Conservation (phyloP, 2,113 vertebrate genomes). For the Neogobius melanostomus region DNA sequence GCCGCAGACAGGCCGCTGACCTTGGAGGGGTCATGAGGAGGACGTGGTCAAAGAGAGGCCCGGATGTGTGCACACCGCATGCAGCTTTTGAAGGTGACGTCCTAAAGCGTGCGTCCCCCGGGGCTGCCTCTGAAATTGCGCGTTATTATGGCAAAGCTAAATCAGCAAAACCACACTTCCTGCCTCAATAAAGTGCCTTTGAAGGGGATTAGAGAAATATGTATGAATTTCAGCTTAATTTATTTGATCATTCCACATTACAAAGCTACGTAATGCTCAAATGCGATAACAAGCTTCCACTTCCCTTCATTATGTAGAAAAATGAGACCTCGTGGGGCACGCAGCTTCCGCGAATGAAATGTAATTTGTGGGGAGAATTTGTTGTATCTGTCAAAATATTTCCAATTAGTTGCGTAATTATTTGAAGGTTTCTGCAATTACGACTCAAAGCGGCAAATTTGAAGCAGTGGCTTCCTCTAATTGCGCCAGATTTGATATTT, state of each 20-base stretch:
- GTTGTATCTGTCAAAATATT: slow-evolving; percentile 99
- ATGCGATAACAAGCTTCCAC: slow-evolving; percentile 98
- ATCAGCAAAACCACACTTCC: slow-evolving; percentile 75
- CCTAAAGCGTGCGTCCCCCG: slow-evolving; percentile 19
- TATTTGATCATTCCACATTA: slow-evolving; percentile 99
- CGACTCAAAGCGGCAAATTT: slow-evolving; percentile 97
- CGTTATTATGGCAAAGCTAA: slow-evolving; percentile 75
- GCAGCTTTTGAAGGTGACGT: slow-evolving; percentile 65
- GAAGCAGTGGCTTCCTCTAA: slow-evolving; percentile 97
- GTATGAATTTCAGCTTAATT: slow-evolving; percentile 96
- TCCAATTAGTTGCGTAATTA: slow-evolving; percentile 99
- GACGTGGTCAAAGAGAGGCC: slow-evolving; percentile 19
- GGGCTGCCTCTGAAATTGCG: slow-evolving; percentile 45
- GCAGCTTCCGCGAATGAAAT: slow-evolving; percentile 95
- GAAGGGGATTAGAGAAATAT: slow-evolving; percentile 93
- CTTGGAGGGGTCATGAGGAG: slow-evolving; percentile 65
- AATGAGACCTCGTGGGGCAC: slow-evolving; percentile 95
- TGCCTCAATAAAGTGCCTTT: slow-evolving; percentile 89
- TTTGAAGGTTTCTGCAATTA: slow-evolving; percentile 99
- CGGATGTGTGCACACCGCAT: slow-evolving; percentile 4
- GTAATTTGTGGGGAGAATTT: slow-evolving; percentile 99
- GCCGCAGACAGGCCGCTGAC: slow-evolving; percentile 66
- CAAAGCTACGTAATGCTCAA: slow-evolving; percentile 94
- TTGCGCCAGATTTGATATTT: slow-evolving; percentile 99
- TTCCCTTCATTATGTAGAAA: slow-evolving; percentile 98